Evolutionary conservation across 2,797 vertebrate genomes (phyloP).

Genomic region (Erethizon dorsatum): DNA sequence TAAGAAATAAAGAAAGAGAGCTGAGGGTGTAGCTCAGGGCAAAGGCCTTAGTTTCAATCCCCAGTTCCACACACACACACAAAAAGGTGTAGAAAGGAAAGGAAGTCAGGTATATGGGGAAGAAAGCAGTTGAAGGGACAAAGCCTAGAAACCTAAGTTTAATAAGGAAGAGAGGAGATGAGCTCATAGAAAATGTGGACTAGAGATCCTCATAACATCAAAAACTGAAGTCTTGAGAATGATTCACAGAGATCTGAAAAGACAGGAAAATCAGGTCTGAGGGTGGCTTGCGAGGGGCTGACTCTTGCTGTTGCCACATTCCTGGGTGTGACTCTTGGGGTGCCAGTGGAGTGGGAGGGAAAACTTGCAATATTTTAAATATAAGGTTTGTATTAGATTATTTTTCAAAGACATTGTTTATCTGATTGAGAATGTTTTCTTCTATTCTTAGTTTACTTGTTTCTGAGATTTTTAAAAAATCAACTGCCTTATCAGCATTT

Average conservation of each 20-base stretch:
- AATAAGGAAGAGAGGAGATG: not conserved
- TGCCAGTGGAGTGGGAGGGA: not conserved
- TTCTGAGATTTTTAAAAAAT: conserved; percentile 54
- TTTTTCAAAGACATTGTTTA: not conserved
- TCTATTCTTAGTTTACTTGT: conserved; percentile 41
- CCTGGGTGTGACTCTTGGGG: not conserved
- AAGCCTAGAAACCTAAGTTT: not conserved
- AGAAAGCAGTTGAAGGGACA: conserved; percentile 25
- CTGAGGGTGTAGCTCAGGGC: not conserved
- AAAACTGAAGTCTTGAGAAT: not conserved
- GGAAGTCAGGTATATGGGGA: not conserved
- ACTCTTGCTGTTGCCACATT: not conserved
- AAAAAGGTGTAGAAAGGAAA: not conserved
- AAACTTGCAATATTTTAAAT: conserved; percentile 44
- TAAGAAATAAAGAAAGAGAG: not conserved
- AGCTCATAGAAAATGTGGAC: conserved; percentile 9
- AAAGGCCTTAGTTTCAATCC: not conserved
- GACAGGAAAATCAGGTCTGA: not conserved
- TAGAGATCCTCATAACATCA: not conserved
- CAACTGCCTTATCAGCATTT: conserved; percentile 23
- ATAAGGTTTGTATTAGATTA: conserved; percentile 7
- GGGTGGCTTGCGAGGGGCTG: not conserved
- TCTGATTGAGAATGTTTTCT: conserved; percentile 33
- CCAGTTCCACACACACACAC: not conserved
- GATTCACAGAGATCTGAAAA: not conserved